A percentile compares a stretch with the other conserved stretches of the same genome.
These are phyloP conservation scores for Cetonia aurata DNA, from an alignment of 2,888 invertebrate species.

Conservation along the genomic window DNA sequence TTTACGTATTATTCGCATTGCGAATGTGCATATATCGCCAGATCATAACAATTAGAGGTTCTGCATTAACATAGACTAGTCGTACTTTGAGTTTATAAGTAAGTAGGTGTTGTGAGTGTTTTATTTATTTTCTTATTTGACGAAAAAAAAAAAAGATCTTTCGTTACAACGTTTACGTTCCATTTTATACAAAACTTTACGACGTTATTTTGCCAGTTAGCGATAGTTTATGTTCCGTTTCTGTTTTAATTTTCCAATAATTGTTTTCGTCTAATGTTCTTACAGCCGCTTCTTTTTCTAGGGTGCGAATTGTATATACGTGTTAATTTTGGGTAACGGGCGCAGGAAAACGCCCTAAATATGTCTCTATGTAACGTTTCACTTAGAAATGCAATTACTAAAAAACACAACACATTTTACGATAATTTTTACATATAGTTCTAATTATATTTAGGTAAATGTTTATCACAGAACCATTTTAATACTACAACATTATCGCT, in stretches of 20 bases:
- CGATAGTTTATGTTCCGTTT: conserved; percentile 27
- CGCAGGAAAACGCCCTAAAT: conserved; percentile 17
- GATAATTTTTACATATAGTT: no score
- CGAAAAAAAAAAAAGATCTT: no score
- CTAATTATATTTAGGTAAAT: no score
- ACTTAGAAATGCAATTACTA: conserved; percentile 33
- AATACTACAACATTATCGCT: no score
- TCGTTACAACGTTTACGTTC: conserved; percentile 46
- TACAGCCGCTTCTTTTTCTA: conserved; percentile 31
- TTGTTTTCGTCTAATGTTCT: conserved; percentile 9
- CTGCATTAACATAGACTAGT: conserved; percentile 59
- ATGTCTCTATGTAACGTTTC: conserved; percentile 16
- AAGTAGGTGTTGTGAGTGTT: conserved; percentile 57
- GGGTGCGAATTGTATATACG: conserved; percentile 33
- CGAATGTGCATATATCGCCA: conserved; percentile 49
- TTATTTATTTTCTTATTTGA: conserved; percentile 55
- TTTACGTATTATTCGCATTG: conserved; percentile 35
- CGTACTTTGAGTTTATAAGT: conserved; percentile 60
- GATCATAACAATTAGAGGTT: conserved; percentile 55
- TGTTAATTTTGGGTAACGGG: conserved; percentile 29
- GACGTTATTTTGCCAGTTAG: conserved; percentile 35
- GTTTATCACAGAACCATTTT: no score
- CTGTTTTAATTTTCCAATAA: conserved; percentile 5
- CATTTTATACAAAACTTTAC: conserved; percentile 49
- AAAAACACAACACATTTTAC: no score